These are phyloP conservation scores for Euthynnus affinis DNA, from an alignment of 2,797 vertebrate genomes.

Conservation along the genomic window DNA sequence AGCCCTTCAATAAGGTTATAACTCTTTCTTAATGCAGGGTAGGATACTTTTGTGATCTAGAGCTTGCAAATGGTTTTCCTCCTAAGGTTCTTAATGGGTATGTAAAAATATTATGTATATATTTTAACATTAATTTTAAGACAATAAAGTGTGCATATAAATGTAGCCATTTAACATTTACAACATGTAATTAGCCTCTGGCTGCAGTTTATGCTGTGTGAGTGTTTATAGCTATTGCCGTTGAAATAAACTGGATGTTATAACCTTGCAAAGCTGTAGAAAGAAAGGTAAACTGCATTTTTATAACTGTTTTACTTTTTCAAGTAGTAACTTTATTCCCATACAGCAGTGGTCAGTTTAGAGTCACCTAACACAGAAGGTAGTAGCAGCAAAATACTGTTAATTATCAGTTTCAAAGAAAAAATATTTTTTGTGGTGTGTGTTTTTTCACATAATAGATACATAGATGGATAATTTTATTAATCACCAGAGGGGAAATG, in stretches of 20 bases:
- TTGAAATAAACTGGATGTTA: neutral
- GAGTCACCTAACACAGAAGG: neutral
- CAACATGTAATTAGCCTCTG: neutral
- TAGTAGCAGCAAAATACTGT: neutral
- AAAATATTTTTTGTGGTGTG: neutral
- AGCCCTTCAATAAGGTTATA: neutral
- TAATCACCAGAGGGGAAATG: too few species aligned
- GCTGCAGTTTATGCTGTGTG: neutral
- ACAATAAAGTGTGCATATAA: neutral
- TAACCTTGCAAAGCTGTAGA: neutral
- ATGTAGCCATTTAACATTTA: too few species aligned
- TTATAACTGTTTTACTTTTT: neutral
- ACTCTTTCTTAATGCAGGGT: too few species aligned
- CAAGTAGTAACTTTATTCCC: neutral
- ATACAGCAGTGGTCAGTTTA: neutral
- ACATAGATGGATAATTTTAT: too few species aligned
- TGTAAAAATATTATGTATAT: neutral
- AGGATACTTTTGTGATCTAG: neutral
- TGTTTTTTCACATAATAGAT: neutral
- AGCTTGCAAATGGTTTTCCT: neutral
- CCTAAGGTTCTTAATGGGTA: neutral
- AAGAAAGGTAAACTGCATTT: neutral
- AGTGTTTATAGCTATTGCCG: neutral
- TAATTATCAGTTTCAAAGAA: conserved; percentile 1
- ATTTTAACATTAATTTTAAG: neutral